Evolutionary conservation across 2,797 vertebrate genomes (phyloP).

Genomic region (Pseudopleuronectes americanus): DNA sequence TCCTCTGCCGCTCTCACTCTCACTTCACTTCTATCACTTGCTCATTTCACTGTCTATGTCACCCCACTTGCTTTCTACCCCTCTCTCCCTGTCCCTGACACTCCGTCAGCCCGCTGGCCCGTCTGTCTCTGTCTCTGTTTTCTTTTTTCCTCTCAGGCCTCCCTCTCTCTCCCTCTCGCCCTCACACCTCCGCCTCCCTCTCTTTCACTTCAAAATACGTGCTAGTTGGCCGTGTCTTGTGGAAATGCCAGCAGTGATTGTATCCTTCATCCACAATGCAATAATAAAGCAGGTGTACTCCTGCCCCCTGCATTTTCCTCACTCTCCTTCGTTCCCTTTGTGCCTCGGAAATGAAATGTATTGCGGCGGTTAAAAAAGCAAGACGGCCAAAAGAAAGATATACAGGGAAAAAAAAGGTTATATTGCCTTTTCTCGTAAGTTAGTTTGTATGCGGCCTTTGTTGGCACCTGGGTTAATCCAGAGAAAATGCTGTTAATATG

Average conservation of each 20-base stretch:
- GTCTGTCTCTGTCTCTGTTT: constrained; percentile 59
- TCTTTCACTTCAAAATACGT: constrained; percentile 76
- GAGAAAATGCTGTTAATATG: constrained; percentile 47
- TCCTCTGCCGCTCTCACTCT: constrained; percentile 68
- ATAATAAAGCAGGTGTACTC: constrained; percentile 73
- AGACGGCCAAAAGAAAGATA: constrained; percentile 47
- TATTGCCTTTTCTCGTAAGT: constrained; percentile 53
- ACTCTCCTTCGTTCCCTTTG: constrained; percentile 61
- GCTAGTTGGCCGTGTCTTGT: constrained; percentile 79
- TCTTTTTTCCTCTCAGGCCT: constrained; percentile 59
- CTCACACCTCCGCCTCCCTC: constrained; percentile 43
- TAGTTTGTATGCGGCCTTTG: constrained; percentile 52
- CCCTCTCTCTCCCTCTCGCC: constrained; percentile 8
- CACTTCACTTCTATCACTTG: constrained; percentile 74
- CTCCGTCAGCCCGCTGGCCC: constrained; percentile 69
- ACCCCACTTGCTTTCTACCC: constrained; percentile 64
- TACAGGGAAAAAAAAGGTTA: constrained; percentile 45
- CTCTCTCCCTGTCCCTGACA: constrained; percentile 58
- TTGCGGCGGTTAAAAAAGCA: constrained; percentile 49
- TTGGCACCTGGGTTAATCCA: constrained; percentile 43
- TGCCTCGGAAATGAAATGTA: constrained; percentile 61
- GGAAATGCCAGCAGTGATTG: constrained; percentile 80
- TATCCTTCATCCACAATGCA: constrained; percentile 75
- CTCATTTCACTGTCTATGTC: constrained; percentile 74
- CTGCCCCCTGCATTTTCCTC: constrained; percentile 61